Base-by-base conservation (phyloP, 1,140 invertebrate species). In the Elymnias hypermnestra region DNA sequence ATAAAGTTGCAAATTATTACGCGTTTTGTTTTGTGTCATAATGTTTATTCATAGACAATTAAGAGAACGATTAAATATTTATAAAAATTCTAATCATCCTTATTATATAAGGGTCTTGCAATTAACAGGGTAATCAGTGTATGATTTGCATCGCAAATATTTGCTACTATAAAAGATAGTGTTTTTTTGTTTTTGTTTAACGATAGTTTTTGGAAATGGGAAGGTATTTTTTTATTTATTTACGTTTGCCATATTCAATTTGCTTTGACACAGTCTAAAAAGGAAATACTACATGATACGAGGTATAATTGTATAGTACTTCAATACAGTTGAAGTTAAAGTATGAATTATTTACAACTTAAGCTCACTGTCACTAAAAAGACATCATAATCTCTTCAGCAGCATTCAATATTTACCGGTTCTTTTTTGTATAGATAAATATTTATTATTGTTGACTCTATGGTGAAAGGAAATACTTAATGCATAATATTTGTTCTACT, bases 41-140 rank as follows among this genome's bases (percentile, higher is more conserved):
- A 17, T 13, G 9, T 17, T 7, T 9, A 23, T 40, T 40, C 38
- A 28, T 18, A 4, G 9, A 23, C 7, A 28, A 28, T 28, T 17
- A 29, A 29, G 3, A 4, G 9, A 12, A 12, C 8, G 10, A 12
- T 29, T 13, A 22, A 40, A 28, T 40, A 17, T 40, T 40, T 19
- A 29, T 46, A 36, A 46, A 46, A 37, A 36, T 46, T 29, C 21
- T 25, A 14, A 46, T 38, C 29, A 29, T 29, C 26, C 23, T 26
- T 29, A 4, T 12, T n/a, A n/a, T 12, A 29, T 29, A 29, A 29
- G 26, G 10, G 26, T 29, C 9, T 29, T 1, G 10, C 13, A 29
- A 29, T 29, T 29, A 12, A 29, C 13, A 3, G 3, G 26, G 6
- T 29, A 29, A 2, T 29, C 8, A 29, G 26, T 12, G 26, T 2